phyloP scores from a whole-genome alignment of 1,140 invertebrate species.

The Hydropsyche tenuis region DNA sequence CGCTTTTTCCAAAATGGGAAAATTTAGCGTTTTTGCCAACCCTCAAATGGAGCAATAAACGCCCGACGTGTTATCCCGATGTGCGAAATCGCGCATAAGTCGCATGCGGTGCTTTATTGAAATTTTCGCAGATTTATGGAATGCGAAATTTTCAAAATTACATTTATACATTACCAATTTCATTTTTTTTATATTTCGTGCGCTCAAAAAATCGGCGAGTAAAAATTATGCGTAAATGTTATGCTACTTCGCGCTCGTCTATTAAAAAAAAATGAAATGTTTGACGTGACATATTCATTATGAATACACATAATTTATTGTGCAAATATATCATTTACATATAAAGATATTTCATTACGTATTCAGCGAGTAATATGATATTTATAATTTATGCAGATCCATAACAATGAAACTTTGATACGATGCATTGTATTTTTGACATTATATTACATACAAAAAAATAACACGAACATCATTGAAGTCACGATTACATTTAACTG shows the following conservation, averaged over 20 bases:
- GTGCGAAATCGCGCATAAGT: constrained; percentile 7
- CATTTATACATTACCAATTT: neutral
- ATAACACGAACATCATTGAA: neutral
- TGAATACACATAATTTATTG: constrained; percentile 22
- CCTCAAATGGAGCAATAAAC: constrained; percentile 36
- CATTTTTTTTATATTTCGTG: no score
- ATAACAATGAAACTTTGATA: constrained; percentile 12
- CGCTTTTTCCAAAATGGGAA: constrained; percentile 5
- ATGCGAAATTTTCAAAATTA: neutral
- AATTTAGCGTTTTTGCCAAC: constrained; percentile 7
- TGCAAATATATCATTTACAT: constrained; percentile 24
- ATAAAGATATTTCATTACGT: constrained; percentile 19
- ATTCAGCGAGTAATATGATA: neutral
- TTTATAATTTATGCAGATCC: constrained; percentile 15
- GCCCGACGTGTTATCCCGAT: neutral
- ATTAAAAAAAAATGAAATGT: neutral
- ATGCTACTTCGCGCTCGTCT: neutral
- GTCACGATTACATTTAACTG: no score
- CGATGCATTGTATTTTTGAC: constrained; percentile 4
- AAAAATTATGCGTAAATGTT: neutral
- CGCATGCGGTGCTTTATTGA: constrained; percentile 14
- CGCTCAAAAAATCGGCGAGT: no score
- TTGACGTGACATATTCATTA: constrained; percentile 17
- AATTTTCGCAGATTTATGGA: neutral
- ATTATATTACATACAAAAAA: neutral